These are phyloP conservation scores for Parasteatoda lunata DNA, from an alignment of 2,888 invertebrate genomes.

Conservation along the genomic window DNA sequence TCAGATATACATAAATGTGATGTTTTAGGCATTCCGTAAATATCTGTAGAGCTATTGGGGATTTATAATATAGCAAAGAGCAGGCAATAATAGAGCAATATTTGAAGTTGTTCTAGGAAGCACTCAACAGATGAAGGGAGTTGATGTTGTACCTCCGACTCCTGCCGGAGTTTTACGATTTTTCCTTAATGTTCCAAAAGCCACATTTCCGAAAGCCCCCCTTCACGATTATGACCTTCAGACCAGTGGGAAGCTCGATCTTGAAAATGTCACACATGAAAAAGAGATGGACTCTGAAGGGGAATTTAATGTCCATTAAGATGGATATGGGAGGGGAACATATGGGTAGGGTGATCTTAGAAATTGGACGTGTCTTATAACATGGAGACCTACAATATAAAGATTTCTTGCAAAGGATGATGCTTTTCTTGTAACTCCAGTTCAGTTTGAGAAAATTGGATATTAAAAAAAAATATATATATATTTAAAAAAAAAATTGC, in stretches of 20 bases:
- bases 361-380: no score
- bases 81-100: no score
- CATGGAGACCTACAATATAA: no score
- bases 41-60: no score
- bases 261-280: slow-evolving; percentile 11
- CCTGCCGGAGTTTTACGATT: background rate
- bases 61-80: no score
- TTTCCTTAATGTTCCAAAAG: background rate
- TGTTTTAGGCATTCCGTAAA: no score
- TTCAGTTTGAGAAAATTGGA: no score
- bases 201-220: background rate
- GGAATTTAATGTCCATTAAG: slow-evolving; percentile 13
- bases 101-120: background rate
- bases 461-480: no score
- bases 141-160: background rate
- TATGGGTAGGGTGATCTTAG: background rate
- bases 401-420: no score
- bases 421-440: no score
- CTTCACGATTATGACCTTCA: background rate
- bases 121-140: background rate
- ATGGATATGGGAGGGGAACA: background rate
- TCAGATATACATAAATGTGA: no score
- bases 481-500: no score
- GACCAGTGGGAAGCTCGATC: slow-evolving; percentile 5
- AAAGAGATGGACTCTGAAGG: slow-evolving; percentile 10